Evolutionary conservation across 2,113 vertebrate species (phyloP).

Genomic region (Lates calcarifer): DNA sequence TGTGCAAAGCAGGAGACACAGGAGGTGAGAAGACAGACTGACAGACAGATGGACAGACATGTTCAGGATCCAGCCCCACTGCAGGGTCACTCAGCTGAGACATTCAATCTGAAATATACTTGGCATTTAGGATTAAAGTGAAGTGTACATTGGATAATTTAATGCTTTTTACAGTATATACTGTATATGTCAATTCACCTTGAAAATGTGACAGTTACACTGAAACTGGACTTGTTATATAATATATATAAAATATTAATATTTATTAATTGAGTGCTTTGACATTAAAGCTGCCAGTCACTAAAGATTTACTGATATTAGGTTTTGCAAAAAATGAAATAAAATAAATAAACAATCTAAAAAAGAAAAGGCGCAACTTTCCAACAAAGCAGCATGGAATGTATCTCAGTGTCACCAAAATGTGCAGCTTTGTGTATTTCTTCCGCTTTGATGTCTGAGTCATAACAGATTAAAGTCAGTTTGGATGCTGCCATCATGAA

Average conservation of each 20-base stretch:
- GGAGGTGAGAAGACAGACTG: constrained; percentile 78
- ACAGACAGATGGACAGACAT: constrained; percentile 82
- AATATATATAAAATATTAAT: not conserved
- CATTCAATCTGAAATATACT: constrained; percentile 58
- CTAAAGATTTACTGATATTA: not conserved
- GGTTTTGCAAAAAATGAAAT: not conserved
- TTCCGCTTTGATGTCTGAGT: constrained; percentile 34
- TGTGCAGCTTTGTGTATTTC: constrained; percentile 24
- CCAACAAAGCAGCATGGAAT: constrained; percentile 9
- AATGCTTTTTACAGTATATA: not conserved
- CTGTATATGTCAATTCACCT: not conserved
- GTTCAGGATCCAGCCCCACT: constrained; percentile 70
- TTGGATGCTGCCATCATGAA: constrained; percentile 4
- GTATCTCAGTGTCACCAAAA: constrained; percentile 6
- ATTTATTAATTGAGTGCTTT: not conserved
- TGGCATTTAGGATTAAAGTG: constrained; percentile 38
- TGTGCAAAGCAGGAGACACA: constrained; percentile 55
- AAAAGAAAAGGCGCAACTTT: constrained; percentile 14
- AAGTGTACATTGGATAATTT: constrained; percentile 1
- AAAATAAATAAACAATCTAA: not conserved
- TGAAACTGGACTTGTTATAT: not conserved
- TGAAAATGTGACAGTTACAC: not conserved
- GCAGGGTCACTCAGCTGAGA: constrained; percentile 69
- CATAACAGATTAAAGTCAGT: not conserved
- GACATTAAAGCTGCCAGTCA: not conserved